Conservation (phyloP, 23 tunicate species). For the Trididemnum clinides region DNA sequence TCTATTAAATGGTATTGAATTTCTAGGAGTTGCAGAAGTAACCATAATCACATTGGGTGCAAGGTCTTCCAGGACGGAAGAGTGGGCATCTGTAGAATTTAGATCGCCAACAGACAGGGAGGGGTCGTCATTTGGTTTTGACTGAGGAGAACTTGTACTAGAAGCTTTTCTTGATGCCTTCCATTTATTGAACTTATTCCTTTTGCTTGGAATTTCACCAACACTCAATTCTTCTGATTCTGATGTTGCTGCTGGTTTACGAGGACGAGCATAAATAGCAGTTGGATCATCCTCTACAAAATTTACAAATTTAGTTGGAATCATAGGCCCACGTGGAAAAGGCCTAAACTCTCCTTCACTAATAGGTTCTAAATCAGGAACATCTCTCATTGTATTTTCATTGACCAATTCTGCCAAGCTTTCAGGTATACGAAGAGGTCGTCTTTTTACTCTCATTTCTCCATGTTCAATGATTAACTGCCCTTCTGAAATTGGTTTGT, state of each 20-base stretch:
- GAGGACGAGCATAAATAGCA: conserved; percentile 69
- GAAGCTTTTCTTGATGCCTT: background rate
- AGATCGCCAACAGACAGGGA: background rate
- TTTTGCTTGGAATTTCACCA: conserved; percentile 27
- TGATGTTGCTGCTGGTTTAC: conserved; percentile 23
- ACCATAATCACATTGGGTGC: conserved; percentile 36
- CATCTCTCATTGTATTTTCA: conserved; percentile 46
- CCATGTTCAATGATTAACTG: conserved; percentile 90
- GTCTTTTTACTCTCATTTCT: conserved; percentile 61
- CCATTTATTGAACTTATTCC: conserved; percentile 7
- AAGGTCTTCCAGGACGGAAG: background rate
- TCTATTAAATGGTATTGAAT: too few relatives aligned
- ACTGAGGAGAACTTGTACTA: background rate
- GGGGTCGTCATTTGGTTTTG: background rate
- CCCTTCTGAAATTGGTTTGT: conserved; percentile 85
- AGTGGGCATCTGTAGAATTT: background rate
- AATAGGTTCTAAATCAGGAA: conserved; percentile 40
- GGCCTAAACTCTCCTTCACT: conserved; percentile 84
- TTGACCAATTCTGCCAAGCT: conserved; percentile 8
- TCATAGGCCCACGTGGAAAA: conserved; percentile 15
- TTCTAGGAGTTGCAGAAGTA: conserved; percentile 6
- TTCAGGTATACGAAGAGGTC: conserved; percentile 11
- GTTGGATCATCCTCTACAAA: conserved; percentile 38
- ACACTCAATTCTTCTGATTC: conserved; percentile 31
- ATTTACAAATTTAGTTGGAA: conserved; percentile 2